Evolutionary conservation across 2,888 invertebrate species (phyloP).

Genomic region (Physocephala rufipes): DNA sequence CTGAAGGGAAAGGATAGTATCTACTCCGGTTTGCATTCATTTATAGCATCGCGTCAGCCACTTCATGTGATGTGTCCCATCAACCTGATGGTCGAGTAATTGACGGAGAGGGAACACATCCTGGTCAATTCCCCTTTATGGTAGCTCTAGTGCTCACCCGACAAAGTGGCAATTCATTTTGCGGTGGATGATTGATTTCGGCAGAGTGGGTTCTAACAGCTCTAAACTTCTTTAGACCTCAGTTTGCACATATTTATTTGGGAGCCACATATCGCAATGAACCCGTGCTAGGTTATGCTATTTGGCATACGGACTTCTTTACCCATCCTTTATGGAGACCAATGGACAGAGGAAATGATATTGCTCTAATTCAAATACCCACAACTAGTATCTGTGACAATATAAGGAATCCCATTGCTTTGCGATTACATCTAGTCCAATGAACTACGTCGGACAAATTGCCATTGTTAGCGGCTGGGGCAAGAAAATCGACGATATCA

Average conservation of each 20-base stretch:
- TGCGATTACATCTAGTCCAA: background rate
- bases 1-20: too few relatives aligned
- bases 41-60: background rate
- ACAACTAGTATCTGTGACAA: background rate
- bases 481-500: background rate
- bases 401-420: background rate
- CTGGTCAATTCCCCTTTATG: background rate
- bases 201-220: slow-evolving; percentile 8
- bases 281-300: background rate
- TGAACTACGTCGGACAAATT: background rate
- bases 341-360: background rate
- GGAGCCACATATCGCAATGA: background rate
- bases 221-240: too few relatives aligned
- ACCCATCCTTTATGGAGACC: background rate
- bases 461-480: background rate
- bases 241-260: background rate
- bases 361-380: background rate
- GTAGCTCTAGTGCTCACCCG: background rate
- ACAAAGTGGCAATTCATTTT: background rate
- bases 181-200: background rate
- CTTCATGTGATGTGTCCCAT: background rate
- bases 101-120: background rate
- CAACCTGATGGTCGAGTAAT: background rate
- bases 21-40: background rate
- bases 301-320: background rate